These are phyloP conservation scores for Microplitis manilae DNA, from an alignment of 2,888 invertebrate genomes.

Conservation along the genomic window DNA sequence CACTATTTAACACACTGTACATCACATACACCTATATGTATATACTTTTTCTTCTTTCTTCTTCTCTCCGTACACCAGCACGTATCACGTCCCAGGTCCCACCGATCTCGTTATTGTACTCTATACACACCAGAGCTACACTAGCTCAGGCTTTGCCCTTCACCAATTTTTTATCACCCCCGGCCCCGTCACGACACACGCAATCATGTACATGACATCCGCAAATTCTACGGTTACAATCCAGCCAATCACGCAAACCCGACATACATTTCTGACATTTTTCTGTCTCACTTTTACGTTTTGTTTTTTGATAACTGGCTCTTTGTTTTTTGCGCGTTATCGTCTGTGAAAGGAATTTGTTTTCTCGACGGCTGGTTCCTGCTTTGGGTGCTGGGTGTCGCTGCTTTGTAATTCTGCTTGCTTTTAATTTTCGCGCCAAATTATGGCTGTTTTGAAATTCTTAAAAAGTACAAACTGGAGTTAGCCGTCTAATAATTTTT, in stretches of 20 bases:
- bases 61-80: neutral
- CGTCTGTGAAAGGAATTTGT: neutral
- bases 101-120: constrained; percentile 1
- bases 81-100: neutral
- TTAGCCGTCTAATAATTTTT: too few species aligned
- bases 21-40: constrained; percentile 23
- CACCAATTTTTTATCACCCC: constrained; percentile 9
- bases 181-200: neutral
- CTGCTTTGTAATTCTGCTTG: neutral
- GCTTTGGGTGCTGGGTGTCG: neutral
- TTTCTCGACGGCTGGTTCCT: neutral
- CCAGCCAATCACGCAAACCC: constrained; percentile 14
- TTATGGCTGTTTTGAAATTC: neutral
- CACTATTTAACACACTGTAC: too few species aligned
- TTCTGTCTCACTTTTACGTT: neutral
- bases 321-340: constrained; percentile 21
- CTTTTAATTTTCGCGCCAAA: neutral
- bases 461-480: too few species aligned
- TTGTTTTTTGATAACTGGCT: neutral
- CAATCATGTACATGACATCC: neutral
- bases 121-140: neutral
- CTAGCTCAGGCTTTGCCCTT: constrained; percentile 5
- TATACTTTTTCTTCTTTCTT: neutral
- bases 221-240: constrained; percentile 11
- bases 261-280: constrained; percentile 1